Evolutionary conservation across 2,113 vertebrate species (phyloP).

Genomic region (Aphyosemion australe): DNA sequence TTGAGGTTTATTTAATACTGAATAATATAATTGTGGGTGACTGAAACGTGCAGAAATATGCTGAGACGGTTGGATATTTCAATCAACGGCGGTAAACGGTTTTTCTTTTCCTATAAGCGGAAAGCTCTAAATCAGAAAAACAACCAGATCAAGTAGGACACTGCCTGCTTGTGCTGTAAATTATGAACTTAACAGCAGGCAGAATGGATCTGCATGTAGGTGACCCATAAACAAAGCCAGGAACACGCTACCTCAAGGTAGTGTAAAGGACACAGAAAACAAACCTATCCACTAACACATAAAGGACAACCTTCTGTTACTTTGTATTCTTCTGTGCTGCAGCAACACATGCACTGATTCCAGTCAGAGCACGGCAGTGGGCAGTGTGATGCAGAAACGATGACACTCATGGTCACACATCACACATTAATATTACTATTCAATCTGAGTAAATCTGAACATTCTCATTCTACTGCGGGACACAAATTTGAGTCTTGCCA

Average conservation of each 20-base stretch:
- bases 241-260: slow-evolving; percentile 61
- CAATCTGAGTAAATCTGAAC: neutral
- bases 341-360: slow-evolving; percentile 14
- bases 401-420: neutral
- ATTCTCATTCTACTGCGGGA: neutral
- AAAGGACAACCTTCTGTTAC: slow-evolving; percentile 31
- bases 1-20: slow-evolving; percentile 33
- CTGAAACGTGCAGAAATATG: slow-evolving; percentile 51
- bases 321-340: slow-evolving; percentile 5
- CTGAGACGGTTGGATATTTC: slow-evolving; percentile 48
- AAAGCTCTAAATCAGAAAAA: neutral
- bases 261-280: slow-evolving; percentile 57
- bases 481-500: neutral
- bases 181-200: slow-evolving; percentile 55
- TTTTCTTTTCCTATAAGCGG: neutral
- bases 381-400: neutral
- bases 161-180: slow-evolving; percentile 50
- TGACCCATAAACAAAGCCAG: slow-evolving; percentile 68
- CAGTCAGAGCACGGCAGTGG: neutral
- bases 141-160: slow-evolving; percentile 53
- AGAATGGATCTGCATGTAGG: slow-evolving; percentile 55
- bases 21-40: slow-evolving; percentile 47
- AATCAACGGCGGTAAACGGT: slow-evolving; percentile 19
- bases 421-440: neutral
- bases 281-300: slow-evolving; percentile 22